Base-by-base conservation (phyloP, 1,140 invertebrate species). In the Teleogryllus occipitalis region DNA sequence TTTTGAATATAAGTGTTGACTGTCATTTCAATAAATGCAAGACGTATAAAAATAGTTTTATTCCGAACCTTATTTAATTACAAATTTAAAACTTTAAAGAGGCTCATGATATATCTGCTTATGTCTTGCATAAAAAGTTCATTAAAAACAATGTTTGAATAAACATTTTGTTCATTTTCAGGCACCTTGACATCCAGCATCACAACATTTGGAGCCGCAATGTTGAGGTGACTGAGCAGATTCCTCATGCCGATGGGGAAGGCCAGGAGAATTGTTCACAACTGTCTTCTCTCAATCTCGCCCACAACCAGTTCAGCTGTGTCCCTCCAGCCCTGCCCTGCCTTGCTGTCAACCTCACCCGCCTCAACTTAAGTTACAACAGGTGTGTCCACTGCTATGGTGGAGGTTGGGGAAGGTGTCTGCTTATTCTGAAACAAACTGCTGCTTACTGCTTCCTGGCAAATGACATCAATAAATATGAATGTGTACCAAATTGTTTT, bases 281-380 rank as follows among this genome's bases (percentile, higher is more conserved):
- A 65, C 86, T 95, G 75, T 88, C 90, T 1, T 90, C 92, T 0
- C 87, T 99, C 3, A 98, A 98, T 86, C 87, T 99, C 46, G 93
- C 96, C 0, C 95, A 97, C 86, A 98, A 98, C 88, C 89, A 94
- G 79, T 97, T 98, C 84, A 92, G 91, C 22, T 91, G 90, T 79
- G 92, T 98, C 72, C 98, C 98, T 0, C 88, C 91, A 7, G 93
- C 93, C n/a, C 85, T 99, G 21, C 92, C 97, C 3, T 99, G 98
- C 84, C 87, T 96, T 47, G 96, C 95, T 8, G 92, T 95, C 0
- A 92, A 92, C 81, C 87, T 99, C 21, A 93, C 95, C 0, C 89
- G 96, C 49, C 88, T 99, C 0, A 97, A 97, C 84, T 91, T 99
- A 88, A 92, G 96, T 15, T 95, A 96, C 84, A 99, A 99, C 87